Evolutionary conservation across 53 echinoderm and acorn worm species (phyloP), one percentile per base, ranked within the genome.

Genomic region (Holothuria leucospilota): DNA sequence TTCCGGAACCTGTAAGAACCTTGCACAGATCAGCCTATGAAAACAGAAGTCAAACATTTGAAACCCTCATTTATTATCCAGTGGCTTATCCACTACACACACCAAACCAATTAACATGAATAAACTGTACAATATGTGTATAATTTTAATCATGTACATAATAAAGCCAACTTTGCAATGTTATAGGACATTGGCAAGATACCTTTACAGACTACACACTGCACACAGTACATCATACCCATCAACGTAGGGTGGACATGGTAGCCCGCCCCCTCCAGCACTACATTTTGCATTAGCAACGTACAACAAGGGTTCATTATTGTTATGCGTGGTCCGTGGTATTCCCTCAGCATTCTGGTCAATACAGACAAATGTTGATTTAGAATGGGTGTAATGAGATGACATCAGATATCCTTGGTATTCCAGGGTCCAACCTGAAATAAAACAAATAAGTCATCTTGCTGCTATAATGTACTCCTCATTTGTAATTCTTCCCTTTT

Each of bases 341-440:
- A 67, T 67, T 9, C 67, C 79, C 61, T 85, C 86, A 28, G 83
- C 62, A 8, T 78, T 29, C 18, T 78, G 13, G 59, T 90, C 90
- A 40, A 90, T 41, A 53, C 90, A 90, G 8, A 86, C 46, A 59
- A 79, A 90, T 40, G 85, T 65, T 1, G 85, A 38, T 10, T 51
- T 53, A 20, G 25, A 59, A 20, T 68, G 41, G 21, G 5, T 41
- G 46, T 75, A 68, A 15, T 63, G 90, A 39, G 78, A 62, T 18
- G 90, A 63, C 78, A 90, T 80, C 23, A 90, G 53, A n/a, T 80
- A 90, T 2, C 90, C 90, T n/a, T n/a, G 28, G 62, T 90, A 90
- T 71, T 90, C 90, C 78, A 66, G 40, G 14, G 78, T 87, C 90
- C 90, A 90, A 16, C 64, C 71, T 70, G 70, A 38, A 70, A 70